Base-by-base conservation (phyloP, 2,888 invertebrate species). In the Meandrusa payeni region DNA sequence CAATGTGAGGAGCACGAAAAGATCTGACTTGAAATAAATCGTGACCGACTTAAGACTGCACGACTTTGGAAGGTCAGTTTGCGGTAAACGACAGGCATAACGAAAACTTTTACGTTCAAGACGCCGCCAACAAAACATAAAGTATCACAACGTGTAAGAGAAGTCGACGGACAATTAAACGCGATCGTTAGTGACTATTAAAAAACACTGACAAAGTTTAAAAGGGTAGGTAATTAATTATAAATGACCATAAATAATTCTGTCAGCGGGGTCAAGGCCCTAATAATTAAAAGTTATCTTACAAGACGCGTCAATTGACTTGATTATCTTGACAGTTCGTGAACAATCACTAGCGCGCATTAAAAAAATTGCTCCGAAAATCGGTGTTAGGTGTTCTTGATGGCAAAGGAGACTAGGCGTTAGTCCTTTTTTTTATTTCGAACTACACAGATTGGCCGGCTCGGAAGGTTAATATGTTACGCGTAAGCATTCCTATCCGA, bases 181-280 rank as follows among this genome's bases (percentile, higher is more conserved):
- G 24, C 6, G 31, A n/a, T 37, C 31, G 31, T 43, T 42, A 42
- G 36, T 28, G 11, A 19, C 29, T 6, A 26, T 37, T 42, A 26
- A 27, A 27, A 32, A 26, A 15, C 31, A 27, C 44, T 38, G 33
- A 32, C 38, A 32, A 44, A 43, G 29, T 28, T 44, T 38, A 38
- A 38, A 32, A n/a, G n/a, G 10, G 38, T 32, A 33, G 9, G 38
- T 38, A 33, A 44, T 44, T 38, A 44, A 38, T 44, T 44, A 44
- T 38, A 38, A 44, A 44, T 38, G 38, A 38, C 38, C 38, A 33
- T 44, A 44, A 32, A 44, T 39, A 44, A 44, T 44, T 27, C 44
- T 39, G 44, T 28, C 38, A 32, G 27, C 31, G 32, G 6, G 44
- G 20, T 44, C 44, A 44, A 44, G 44, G 44, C 32, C 20, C 32